Conservation (phyloP, 2,113 vertebrate species). For the Cyanoderma ruficeps region DNA sequence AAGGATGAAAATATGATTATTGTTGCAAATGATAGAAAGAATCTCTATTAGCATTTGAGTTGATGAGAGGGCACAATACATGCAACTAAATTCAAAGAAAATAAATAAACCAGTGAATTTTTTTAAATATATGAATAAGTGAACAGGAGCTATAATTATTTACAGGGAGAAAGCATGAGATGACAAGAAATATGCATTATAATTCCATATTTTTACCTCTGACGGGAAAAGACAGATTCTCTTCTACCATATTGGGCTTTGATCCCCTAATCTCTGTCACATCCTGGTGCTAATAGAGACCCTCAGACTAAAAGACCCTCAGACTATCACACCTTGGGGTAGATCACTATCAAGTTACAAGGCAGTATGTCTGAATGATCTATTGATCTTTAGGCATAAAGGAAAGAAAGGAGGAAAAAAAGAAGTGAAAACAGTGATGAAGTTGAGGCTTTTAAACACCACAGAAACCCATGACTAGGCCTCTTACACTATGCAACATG, state of each 20-base stretch:
- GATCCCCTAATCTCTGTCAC: not conserved
- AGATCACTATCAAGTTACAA: not conserved
- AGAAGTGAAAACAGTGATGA: rapidly evolving
- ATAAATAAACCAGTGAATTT: constrained; percentile 60
- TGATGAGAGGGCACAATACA: not conserved
- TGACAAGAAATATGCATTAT: not conserved
- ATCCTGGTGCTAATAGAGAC: not conserved
- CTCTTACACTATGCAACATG: not conserved
- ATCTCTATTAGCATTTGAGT: constrained; percentile 24
- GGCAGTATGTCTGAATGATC: not conserved
- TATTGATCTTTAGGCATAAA: not conserved
- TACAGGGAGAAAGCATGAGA: not conserved
- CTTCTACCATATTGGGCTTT: not conserved
- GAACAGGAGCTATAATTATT: constrained; percentile 21
- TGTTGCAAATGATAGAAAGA: constrained; percentile 13
- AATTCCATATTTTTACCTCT: not conserved
- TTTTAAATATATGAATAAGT: constrained; percentile 23
- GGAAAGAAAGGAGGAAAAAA: rapidly evolving
- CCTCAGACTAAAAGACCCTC: not conserved
- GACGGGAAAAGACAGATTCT: not conserved
- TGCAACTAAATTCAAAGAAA: constrained; percentile 40
- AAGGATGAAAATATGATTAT: constrained; percentile 25
- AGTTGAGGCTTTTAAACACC: not conserved
- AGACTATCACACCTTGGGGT: not conserved
- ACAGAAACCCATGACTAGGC: not conserved